Evolutionary conservation across 2,797 vertebrate species (phyloP), one percentile per base, ranked within the genome.

Genomic region (Botia kubotai): DNA sequence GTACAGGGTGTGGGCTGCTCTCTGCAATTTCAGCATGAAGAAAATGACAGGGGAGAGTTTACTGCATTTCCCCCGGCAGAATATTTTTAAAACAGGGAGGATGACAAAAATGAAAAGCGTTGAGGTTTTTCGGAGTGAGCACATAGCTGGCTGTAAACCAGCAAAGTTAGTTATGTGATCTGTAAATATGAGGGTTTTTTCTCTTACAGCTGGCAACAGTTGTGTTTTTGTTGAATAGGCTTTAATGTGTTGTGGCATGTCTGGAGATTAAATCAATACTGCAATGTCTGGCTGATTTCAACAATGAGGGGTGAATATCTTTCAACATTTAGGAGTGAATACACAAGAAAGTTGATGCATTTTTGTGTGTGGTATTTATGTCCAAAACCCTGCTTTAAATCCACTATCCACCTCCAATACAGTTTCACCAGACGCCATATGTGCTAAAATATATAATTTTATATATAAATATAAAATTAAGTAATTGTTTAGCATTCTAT

Each of bases 41-140:
- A 77, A 86, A 84, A 86, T 84, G 80, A 86, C 79, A 84, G 80
- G 73, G 82, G 71, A 76, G 57, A 66, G 69, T 83, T 80, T 85
- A 83, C 57, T 69, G 79, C 65, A 77, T 82, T 75, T 80, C 83
- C 75, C 79, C 65, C 2, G 19, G 71, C 71, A 73, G 80, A 75
- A 70, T 71, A 62, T 72, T 84, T 86, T 84, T 75, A 78, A 84
- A 79, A 84, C 55, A 70, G 69, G 77, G 79, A 82, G 80, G 82
- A 72, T 69, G 75, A 60, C 52, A 77, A 72, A 80, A 86, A 80
- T 84, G 16, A 75, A 75, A 77, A 80, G 58, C 82, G 74, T 67
- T 52, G 33, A 71, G 66, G 14, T 66, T 23, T 52, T 80, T 52
- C 72, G 68, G 33, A 57, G 26, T 58, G 4, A 50, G 48, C 75